Evolutionary conservation across 2,888 invertebrate genomes (phyloP).

Genomic region (Archaeoteleia sp.): DNA sequence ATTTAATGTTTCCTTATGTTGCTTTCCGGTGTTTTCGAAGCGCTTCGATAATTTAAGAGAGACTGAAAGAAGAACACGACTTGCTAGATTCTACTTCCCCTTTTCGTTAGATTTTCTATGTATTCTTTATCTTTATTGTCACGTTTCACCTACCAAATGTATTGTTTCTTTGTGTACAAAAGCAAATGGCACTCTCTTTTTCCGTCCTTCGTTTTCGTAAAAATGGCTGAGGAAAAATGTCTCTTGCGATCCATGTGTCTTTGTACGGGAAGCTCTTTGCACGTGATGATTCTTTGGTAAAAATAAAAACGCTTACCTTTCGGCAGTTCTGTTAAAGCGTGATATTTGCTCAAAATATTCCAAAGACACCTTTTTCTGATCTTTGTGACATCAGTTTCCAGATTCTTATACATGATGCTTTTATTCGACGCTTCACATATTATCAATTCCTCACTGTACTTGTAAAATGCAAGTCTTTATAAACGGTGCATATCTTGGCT

Average conservation of each 20-base stretch:
- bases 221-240: conserved; percentile 45
- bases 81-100: conserved; percentile 20
- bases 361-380: neutral
- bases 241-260: conserved; percentile 25
- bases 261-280: conserved; percentile 11
- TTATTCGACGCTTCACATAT: no score
- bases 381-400: neutral
- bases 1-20: conserved; percentile 44
- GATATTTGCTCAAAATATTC: conserved; percentile 36
- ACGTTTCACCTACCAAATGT: conserved; percentile 50
- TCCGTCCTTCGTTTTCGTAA: conserved; percentile 9
- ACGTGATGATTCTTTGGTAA: conserved; percentile 32
- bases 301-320: conserved; percentile 34
- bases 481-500: no score
- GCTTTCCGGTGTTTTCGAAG: conserved; percentile 46
- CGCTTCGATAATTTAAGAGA: conserved; percentile 43
- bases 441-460: no score
- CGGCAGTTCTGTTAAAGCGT: conserved; percentile 26
- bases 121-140: conserved; percentile 49
- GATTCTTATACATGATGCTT: no score
- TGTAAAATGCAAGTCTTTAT: no score
- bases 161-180: conserved; percentile 48
- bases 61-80: conserved; percentile 36
- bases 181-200: conserved; percentile 37
- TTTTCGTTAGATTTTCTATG: conserved; percentile 43